Evolutionary conservation across 2,888 invertebrate genomes (phyloP), one percentile per base, ranked within the genome.

Genomic region (Morinoia aosen): DNA sequence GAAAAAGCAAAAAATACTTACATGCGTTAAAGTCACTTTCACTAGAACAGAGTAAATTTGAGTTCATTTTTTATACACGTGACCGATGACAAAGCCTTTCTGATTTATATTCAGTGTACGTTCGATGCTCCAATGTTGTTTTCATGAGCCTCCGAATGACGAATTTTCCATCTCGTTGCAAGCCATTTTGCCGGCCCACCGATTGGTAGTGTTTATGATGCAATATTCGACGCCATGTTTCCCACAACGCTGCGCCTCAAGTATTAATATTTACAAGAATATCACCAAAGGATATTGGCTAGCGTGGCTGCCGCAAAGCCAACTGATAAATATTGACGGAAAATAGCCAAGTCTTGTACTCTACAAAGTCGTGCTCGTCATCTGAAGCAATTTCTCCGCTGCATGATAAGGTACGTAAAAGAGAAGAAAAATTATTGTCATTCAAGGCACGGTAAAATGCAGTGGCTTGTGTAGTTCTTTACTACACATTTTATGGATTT

Each of bases 181-280:
- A 76, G 76, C 25, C 76, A 76, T 33, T 76, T 90, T 40, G 90
- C 39, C 40, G 90, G 90, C 33, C 40, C 39, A 12, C 48, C 90
- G 14, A 40, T 39, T 90, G 90, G 40, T 90, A 14, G 90, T 39
- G 40, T 90, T 90, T 90, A 90, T 48, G 90, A 90, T 48, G 90
- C 90, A 40, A 48, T 90, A 90, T 90, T 90, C 39, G 90, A 48
- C 14, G 48, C 48, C 48, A 90, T 48, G 90, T 90, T 90, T 40
- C 40, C 40, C 90, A 40, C 48, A 90, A 16, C 48, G 90, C 90
- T 48, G 11, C 40, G 16, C 90, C 48, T 39, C 90, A 90, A 40
- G 90, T 90, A 90, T 39, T 90, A 40, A 90, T 90, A 90, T 90
- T 90, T 39, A 39, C 90, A 90, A 90, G 40, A 40, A 90, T 90